Evolutionary conservation across 2,888 invertebrate species (phyloP), one percentile per base, ranked within the genome.

Genomic region (Iselma pallidipennis): DNA sequence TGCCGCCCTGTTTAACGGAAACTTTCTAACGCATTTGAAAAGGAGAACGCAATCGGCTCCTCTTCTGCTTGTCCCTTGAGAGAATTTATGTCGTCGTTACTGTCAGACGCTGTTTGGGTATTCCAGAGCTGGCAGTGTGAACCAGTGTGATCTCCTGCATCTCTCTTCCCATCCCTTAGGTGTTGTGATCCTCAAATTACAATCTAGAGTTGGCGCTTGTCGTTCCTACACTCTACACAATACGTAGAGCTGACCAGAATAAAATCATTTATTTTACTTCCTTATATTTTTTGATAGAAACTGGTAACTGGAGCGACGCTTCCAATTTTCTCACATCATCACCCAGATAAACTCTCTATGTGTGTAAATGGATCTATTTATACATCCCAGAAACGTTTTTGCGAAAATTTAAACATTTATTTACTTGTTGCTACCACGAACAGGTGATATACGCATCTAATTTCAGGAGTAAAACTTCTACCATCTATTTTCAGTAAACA

Each of bases 81-180:
- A 79, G 78, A 78, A 81, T 81, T 81, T 81, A 81, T 79, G 80
- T 80, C 80, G 78, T 78, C 77, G 80, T 81, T 80, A 80, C 79
- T 78, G 81, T 80, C 80, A 78, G 77, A 75, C 76, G 71, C 78
- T 78, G 78, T 79, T 80, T 80, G 79, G 77, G 77, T 78, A 74
- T 74, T 72, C 74, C 57, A 66, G 64, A 63, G 67, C 57, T 52
- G 53, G 57, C 33, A 29, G 59, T 58, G 61, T 57, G 52, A 61
- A 60, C 62, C 66, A 62, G 64, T 65, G 64, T 65, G 66, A 62
- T 66, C 74, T 74, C 71, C 75, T 68, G 68, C 61, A 71, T 70
- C 63, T 64, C 66, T 59, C 68, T 65, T 45, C 69, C 69, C 66
- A 75, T 79, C 79, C 80, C 79, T 70, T 75, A 80, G 81, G 79